Evolutionary conservation across 2,888 invertebrate species (phyloP), one percentile per base, ranked within the genome.

Genomic region (Lampropteryx suffumata): DNA sequence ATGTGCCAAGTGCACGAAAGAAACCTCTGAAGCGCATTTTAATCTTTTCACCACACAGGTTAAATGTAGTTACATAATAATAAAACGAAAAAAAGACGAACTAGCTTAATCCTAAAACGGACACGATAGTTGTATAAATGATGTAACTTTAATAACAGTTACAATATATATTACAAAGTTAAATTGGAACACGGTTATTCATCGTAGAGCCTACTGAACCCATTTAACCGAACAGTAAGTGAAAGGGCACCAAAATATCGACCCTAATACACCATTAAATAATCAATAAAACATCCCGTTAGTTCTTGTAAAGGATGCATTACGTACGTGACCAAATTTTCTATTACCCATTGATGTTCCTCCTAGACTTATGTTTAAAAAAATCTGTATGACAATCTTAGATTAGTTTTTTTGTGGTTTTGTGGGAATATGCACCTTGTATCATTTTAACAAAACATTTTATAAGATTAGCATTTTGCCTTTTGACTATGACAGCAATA

Each of bases 281-380:
- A 61, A 65, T 66, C 70, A 62, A 76, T 77, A 70, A 73, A 71
- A 53, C 55, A 59, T 68, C 62, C 83, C 83, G 82, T 82, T 83
- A 82, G 44, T 76, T 75, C 73, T 61, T 67, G 77, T 74, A 73
- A 77, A 82, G 80, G 81, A 80, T 77, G 76, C 76, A 71, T 71
- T 77, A 57, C 30, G 60, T 67, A 78, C 82, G 82, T 83, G 82
- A 81, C 62, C 60, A 62, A 75, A 73, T 69, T 81, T 52, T 61
- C 41, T 67, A 76, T 67, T 59, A 50, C 40, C 36, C 13, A 27
- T 44, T 48, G 27, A 33, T 42, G 27, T 42, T 34, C 27, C 26
- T 49, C 21, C 42, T 52, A 51, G 44, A 50, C 46, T 48, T 37
- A 24, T 6, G 7, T 49, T 46, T 41, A 36, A 42, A 50, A 65